A percentile compares a stretch with the other conserved stretches of the same genome.
Conservation (phyloP, 2,113 vertebrate species). For the Sylvietta virens region DNA sequence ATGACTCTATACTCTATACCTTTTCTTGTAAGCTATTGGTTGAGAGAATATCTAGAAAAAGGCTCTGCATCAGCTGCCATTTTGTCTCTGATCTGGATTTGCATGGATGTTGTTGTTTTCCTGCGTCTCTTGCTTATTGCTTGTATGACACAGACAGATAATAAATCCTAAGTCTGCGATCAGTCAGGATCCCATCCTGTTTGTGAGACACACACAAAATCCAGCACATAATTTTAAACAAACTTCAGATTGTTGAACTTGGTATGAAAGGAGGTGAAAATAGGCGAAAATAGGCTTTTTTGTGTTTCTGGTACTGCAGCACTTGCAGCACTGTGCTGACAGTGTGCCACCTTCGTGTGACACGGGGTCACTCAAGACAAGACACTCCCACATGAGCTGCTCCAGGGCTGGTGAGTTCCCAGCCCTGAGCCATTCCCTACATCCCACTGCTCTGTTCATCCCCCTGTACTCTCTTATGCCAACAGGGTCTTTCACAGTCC, state of each 20-base stretch:
- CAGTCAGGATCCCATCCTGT: too few relatives aligned
- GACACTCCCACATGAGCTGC: not conserved
- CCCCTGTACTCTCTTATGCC: not conserved
- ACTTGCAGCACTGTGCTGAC: not conserved
- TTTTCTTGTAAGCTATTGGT: too few relatives aligned
- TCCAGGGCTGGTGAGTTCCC: not conserved
- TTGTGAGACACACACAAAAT: too few relatives aligned
- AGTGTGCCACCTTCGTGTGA: accelerated
- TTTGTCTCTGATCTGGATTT: too few relatives aligned
- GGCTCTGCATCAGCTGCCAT: too few relatives aligned
- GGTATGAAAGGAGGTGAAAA: not conserved
- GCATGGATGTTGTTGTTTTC: too few relatives aligned
- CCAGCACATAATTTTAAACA: not conserved
- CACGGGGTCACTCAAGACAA: not conserved
- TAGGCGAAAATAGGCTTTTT: not conserved
- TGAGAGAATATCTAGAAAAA: too few relatives aligned
- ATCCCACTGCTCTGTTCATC: not conserved
- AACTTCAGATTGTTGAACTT: not conserved
- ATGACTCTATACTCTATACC: too few relatives aligned
- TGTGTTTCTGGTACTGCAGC: not conserved
- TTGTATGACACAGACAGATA: too few relatives aligned
- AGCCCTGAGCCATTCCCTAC: not conserved
- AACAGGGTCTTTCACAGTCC: not conserved
- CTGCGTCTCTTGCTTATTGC: too few relatives aligned
- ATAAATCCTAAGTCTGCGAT: too few relatives aligned